Base-by-base conservation (phyloP, 1,140 invertebrate species). In the Anastrepha obliqua region DNA sequence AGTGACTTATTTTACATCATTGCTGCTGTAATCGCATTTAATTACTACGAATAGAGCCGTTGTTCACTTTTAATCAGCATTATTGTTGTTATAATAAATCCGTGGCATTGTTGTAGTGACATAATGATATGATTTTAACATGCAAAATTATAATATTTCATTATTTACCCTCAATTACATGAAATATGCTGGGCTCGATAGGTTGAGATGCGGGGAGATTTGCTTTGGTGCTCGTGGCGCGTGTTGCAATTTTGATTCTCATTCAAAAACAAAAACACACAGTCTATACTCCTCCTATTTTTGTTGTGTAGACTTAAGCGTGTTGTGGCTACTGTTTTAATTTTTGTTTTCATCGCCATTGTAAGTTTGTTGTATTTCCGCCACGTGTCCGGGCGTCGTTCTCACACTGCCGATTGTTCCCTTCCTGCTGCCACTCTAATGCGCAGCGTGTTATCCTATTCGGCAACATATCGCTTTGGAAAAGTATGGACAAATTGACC, bases 311-410 rank as follows among this genome's bases (percentile, higher is more conserved):
- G n/a, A 60, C 8, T 62, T 62, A 86, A 60, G 29, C 17, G 42
- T 62, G 15, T 62, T 60, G 29, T 42, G n/a, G 6, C 39, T 17
- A 39, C 67, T 60, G 29, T 42, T 86, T 86, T 60, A 86, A 62
- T 86, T 86, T 55, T 11, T 67, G 47, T 87, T 65, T 87, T 64
- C 47, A 17, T 29, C 74, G 17, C 42, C 42, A 17, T 87, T 87
- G 86, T 87, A 62, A 62, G 86, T 87, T 87, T 87, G 86, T 87
- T 87, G 86, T 87, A 67, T 87, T 67, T 44, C 86, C 59, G 86
- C 15, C 86, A 87, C 86, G 86, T 87, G 86, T 42, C 44, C 64
- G 60, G 17, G 55, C 85, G 59, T 62, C 74, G 74, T 81, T 70
- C 47, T 20, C 74, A 51, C 74, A 8, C 44, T 20, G 74, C 8